These are phyloP conservation scores for Agonopterix arenella DNA, from an alignment of 2,888 invertebrate genomes.

Conservation along the genomic window DNA sequence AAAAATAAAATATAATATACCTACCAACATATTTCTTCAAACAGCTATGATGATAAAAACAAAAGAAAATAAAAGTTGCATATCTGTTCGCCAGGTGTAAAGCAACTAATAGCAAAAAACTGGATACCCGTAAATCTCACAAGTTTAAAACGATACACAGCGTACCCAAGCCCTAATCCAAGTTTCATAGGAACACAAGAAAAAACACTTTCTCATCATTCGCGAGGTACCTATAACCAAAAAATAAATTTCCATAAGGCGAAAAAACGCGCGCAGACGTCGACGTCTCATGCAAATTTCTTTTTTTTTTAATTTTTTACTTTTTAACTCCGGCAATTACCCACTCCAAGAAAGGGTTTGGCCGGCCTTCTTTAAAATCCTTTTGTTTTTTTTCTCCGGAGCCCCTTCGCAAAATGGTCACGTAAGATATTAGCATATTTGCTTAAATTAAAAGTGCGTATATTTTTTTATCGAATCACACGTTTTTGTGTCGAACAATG, in stretches of 20 bases:
- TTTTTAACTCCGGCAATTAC: constrained; percentile 62
- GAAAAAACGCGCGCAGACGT: constrained; percentile 45
- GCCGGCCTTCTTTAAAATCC: constrained; percentile 40
- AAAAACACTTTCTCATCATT: constrained; percentile 66
- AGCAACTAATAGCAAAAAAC: too few species aligned
- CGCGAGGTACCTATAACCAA: constrained; percentile 19
- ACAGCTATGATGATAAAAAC: too few species aligned
- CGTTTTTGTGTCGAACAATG: constrained; percentile 60
- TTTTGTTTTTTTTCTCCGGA: constrained; percentile 61
- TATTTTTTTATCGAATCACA: constrained; percentile 66
- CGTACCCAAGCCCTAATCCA: constrained; percentile 2
- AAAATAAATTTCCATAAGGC: constrained; percentile 41
- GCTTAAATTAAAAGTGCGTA: constrained; percentile 61
- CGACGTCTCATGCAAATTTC: constrained; percentile 62
- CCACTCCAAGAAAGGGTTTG: constrained; percentile 60
- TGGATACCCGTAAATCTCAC: too few species aligned
- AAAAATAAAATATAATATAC: too few species aligned
- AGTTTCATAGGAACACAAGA: constrained; percentile 44
- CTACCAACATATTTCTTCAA: too few species aligned
- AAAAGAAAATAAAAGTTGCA: too few species aligned
- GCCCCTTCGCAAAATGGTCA: constrained; percentile 72
- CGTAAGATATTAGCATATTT: constrained; percentile 69
- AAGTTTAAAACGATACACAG: too few species aligned
- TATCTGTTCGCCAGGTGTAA: too few species aligned
- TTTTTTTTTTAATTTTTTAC: constrained; percentile 48